Base-by-base conservation (phyloP, 1,140 invertebrate species). In the Mizuhopecten yessoensis region DNA sequence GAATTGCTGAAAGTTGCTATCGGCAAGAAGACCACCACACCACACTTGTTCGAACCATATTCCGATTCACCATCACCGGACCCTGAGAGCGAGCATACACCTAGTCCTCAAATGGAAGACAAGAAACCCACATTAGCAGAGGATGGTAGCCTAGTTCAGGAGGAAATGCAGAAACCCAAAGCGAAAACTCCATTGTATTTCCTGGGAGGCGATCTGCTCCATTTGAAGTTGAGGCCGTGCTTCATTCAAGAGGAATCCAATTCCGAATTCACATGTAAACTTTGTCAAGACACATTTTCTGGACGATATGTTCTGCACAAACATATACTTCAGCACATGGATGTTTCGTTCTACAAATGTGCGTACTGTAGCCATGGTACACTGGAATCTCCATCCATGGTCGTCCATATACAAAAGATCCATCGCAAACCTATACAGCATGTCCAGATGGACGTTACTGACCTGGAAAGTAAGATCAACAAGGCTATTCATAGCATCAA, bases 401-500 rank as follows among this genome's bases (percentile, higher is more conserved):
- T 92, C 34, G 57, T 90, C 17, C 92, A 92, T 42, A 92, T 92
- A 33, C 92, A 92, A 17, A 91, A 88, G 34, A 39, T 34, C 33
- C 92, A 92, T 75, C 33, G 90, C 23, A 92, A 90, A 87, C 88
- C 92, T 15, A 91, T 92, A 86, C 86, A 92, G 36, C 90, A 92
- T 42, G 88, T 42, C 33, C 87, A 89, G 42, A 86, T 91, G 39
- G 34, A 87, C 3, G 33, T 91, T 20, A 45, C 89, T 20, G 88
- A 89, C 33, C 87, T 92, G 3, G 92, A 92, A 39, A 89, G 88
- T 86, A 88, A 90, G 86, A 91, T 92, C 33, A 92, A 92, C 45
- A 92, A 90, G 86, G 92, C 90, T 29, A 92, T 92, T 45, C 92
- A 92, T 75, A 86, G 75, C 33, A 91, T 92, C 45, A 92, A 92